Conservation (phyloP, 2,888 invertebrate genomes). For the Allophyes oxyacanthae region DNA sequence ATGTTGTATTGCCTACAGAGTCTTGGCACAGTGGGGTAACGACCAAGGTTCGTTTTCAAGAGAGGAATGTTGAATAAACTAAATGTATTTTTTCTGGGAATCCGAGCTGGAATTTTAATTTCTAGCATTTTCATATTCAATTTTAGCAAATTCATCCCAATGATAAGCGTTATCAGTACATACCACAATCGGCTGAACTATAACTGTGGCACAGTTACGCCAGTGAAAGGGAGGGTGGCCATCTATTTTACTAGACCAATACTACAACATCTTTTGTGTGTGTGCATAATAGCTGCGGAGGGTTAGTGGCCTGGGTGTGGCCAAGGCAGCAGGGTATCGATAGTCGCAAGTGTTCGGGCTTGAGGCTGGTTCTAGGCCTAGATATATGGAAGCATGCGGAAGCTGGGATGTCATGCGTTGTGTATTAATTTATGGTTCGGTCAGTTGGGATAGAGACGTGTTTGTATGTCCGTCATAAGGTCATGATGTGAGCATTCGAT, state of each 20-base stretch:
- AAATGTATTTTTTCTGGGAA: no score
- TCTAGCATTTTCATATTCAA: no score
- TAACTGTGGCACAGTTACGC: conserved; percentile 76
- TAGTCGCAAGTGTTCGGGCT: conserved; percentile 61
- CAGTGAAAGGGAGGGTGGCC: conserved; percentile 87
- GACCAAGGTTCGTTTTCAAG: not conserved
- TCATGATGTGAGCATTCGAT: no score
- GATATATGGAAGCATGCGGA: conserved; percentile 49
- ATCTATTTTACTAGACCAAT: conserved; percentile 81
- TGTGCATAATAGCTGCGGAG: conserved; percentile 71
- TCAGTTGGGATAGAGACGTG: conserved; percentile 5
- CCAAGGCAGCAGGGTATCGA: conserved; percentile 77
- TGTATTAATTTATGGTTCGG: conserved; percentile 37
- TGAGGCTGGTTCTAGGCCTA: conserved; percentile 25
- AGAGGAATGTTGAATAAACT: not conserved
- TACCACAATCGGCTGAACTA: conserved; percentile 64
- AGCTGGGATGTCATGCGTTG: conserved; percentile 41
- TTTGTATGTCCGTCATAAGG: no score
- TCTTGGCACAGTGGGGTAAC: no score
- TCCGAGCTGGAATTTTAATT: no score
- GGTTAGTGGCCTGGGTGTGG: conserved; percentile 85
- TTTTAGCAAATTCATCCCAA: no score
- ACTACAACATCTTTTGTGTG: conserved; percentile 60
- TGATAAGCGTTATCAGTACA: conserved; percentile 21
- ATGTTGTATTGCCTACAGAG: not conserved